Evolutionary conservation across 2,113 vertebrate species (phyloP).

Genomic region (Trematomus loennbergii): DNA sequence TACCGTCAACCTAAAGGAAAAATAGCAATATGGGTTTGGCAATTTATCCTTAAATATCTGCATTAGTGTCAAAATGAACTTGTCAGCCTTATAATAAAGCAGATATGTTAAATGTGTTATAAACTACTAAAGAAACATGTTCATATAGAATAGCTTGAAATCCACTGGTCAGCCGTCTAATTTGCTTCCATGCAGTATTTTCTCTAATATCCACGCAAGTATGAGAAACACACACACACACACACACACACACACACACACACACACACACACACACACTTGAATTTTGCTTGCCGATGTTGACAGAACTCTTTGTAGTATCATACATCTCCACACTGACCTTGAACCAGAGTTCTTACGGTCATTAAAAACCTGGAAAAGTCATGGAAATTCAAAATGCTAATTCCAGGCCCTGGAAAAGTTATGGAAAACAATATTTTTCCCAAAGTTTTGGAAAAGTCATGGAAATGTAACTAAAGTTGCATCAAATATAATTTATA

Average conservation of each 20-base stretch:
- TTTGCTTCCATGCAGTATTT: slow-evolving; percentile 16
- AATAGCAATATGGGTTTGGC: neutral
- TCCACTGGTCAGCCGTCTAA: neutral
- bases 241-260: too few species aligned
- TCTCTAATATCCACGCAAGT: slow-evolving; percentile 8
- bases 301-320: slow-evolving; percentile 14
- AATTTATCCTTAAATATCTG: neutral
- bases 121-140: neutral
- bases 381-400: too few species aligned
- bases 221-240: neutral
- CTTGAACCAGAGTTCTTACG: neutral
- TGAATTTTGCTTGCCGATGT: slow-evolving; percentile 27
- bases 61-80: too few species aligned
- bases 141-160: neutral
- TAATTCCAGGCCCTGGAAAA: too few species aligned
- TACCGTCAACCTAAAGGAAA: neutral
- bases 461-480: too few species aligned
- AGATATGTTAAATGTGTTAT: neutral
- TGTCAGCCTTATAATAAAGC: neutral
- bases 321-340: slow-evolving; percentile 24
- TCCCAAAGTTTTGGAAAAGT: too few species aligned
- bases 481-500: too few species aligned
- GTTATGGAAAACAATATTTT: too few species aligned
- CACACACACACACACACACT: slow-evolving; percentile 17
- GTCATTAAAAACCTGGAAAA: too few species aligned